Evolutionary conservation across 2,797 vertebrate species (phyloP), one percentile per base, ranked within the genome.

Genomic region (Ctenopoma kingsleyae): DNA sequence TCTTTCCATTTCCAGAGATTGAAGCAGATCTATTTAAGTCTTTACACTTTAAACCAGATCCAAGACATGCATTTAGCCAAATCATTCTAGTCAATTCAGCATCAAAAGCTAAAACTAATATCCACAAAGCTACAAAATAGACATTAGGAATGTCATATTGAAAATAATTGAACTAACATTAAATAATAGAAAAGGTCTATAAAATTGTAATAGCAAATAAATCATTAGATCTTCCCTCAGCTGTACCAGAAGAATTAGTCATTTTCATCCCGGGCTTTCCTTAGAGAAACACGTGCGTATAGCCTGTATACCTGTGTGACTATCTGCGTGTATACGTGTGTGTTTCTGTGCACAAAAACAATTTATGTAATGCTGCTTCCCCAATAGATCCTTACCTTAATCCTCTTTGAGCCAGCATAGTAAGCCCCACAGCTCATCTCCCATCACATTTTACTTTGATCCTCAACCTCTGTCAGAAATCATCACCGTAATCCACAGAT

Each of bases 401-500:
- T 92, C 91, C 87, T 89, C 86, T 90, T 87, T 90, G 80, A 89
- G 86, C 82, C 65, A 32, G 74, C 72, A 76, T 69, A 47, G 85
- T 88, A 91, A 92, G 76, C 87, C 81, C 81, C 64, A 60, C 35
- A 68, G 86, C 86, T 91, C 91, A 91, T 89, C 90, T 91, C 78
- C 80, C 86, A 87, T 91, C 89, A 85, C 83, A 89, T 83, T 89
- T 86, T 86, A 89, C 87, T 85, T 89, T 82, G 56, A 87, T 87
- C 87, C 81, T 74, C 85, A 88, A 87, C 87, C 90, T 88, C 87
- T 90, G 89, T 91, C 88, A 89, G 79, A 92, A 91, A 91, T 87
- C 91, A 88, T 83, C 83, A 82, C 68, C 35, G 47, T 92, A 93
- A 93, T 93, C 91, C 89, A 71, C 82, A 90, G 90, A 93, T 93